Percentiles rank a stretch among this genome's conserved stretches.
phyloP scores from a whole-genome alignment of 1,140 invertebrate genomes.

The Micrasema longulum region DNA sequence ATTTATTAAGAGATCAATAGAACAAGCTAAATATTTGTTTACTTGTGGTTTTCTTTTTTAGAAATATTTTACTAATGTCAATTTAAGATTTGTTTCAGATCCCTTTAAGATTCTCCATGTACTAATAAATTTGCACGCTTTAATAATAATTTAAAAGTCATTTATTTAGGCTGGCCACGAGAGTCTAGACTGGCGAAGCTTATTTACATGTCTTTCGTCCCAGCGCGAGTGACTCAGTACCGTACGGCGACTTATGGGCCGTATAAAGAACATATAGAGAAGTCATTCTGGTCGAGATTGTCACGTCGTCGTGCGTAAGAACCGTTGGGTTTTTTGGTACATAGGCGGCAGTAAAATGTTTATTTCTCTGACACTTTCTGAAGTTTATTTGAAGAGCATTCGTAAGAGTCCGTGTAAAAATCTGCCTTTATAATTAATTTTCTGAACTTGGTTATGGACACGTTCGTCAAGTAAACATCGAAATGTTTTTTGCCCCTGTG shows the following conservation, averaged over 20 bases:
- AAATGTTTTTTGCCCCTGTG: too few species aligned
- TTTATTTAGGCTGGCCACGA: constrained; percentile 19
- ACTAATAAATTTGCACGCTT: background rate
- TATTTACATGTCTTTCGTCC: constrained; percentile 15
- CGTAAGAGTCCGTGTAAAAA: background rate
- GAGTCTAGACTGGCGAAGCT: constrained; percentile 7
- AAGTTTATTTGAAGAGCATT: background rate
- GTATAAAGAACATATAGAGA: background rate
- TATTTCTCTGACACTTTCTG: constrained; percentile 8
- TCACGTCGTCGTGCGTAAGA: constrained; percentile 10
- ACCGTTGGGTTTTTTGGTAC: constrained; percentile 1
- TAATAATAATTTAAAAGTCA: background rate
- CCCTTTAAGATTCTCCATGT: too few species aligned
- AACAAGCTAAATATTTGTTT: too few species aligned
- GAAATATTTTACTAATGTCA: too few species aligned
- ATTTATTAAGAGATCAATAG: too few species aligned
- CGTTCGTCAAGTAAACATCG: background rate
- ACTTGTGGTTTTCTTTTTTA: too few species aligned
- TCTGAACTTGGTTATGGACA: background rate
- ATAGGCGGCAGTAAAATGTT: constrained; percentile 9
- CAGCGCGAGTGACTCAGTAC: constrained; percentile 9
- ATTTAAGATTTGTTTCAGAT: too few species aligned
- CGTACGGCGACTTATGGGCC: background rate
- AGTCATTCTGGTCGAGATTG: constrained; percentile 13
- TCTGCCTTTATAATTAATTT: background rate